Percentiles rank a stretch among this genome's conserved stretches.
phyloP scores from a whole-genome alignment of 2,888 invertebrate genomes.

The Steromphala cineraria region DNA sequence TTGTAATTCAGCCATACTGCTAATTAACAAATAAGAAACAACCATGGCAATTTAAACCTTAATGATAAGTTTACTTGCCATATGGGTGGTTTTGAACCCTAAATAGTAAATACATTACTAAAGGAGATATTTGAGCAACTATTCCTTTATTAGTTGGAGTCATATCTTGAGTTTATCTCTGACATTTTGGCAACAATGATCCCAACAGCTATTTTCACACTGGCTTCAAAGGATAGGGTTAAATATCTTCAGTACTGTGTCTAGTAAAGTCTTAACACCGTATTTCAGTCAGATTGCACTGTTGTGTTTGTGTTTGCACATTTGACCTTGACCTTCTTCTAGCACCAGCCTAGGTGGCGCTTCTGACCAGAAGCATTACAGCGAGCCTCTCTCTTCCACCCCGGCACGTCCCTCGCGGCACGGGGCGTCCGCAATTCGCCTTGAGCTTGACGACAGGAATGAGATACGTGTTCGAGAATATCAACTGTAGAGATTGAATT shows the following conservation, averaged over 20 bases:
- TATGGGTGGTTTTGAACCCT: no score
- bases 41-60: no score
- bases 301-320: slow-evolving; percentile 9
- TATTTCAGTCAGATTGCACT: slow-evolving; percentile 20
- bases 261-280: neutral
- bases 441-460: slow-evolving; percentile 59
- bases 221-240: no score
- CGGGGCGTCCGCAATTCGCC: slow-evolving; percentile 39
- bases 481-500: neutral
- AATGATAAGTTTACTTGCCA: no score
- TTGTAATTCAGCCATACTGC: no score
- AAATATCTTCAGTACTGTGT: neutral
- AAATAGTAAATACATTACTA: no score
- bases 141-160: no score
- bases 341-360: slow-evolving; percentile 44
- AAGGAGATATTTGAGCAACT: no score
- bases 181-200: no score
- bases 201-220: no score
- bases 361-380: slow-evolving; percentile 35
- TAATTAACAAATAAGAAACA: no score
- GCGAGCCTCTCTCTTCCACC: slow-evolving; percentile 52
- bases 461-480: slow-evolving; percentile 52
- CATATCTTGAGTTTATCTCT: no score
- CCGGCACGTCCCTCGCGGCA: slow-evolving; percentile 43
- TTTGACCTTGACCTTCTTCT: slow-evolving; percentile 22